Evolutionary conservation across 2,888 invertebrate genomes (phyloP), one percentile per base, ranked within the genome.

Genomic region (Griposia aprilina): DNA sequence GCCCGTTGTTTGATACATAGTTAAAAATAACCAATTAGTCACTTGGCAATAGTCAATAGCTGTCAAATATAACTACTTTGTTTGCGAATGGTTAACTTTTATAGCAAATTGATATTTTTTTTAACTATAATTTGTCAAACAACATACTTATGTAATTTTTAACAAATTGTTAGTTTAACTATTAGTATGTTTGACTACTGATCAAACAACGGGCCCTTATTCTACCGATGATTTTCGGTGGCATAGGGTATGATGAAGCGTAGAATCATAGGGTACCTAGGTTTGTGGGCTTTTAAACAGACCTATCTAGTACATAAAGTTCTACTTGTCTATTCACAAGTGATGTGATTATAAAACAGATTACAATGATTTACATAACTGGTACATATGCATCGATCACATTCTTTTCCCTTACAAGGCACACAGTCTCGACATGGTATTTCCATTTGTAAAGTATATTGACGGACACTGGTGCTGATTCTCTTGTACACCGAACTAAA

Each of bases 381-480:
- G 17, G 17, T 77, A 77, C 62, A 26, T 77, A 75, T 82, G 57
- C 59, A 86, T 78, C 55, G 72, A 76, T 72, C 52, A 83, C 70
- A 86, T 83, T 86, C 55, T 83, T 83, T 83, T 72, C 55, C 73
- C 78, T 52, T 83, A 70, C 23, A 77, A 45, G 83, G 78, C 57
- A 26, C 23, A 30, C 36, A 30, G 68, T 65, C 50, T 36, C 52
- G 57, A 71, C 86, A 13, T 67, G 30, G 45, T 62, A 36, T 60
- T 52, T 36, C 23, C 48, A 85, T 81, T 63, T 81, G 10, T 73
- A 48, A 80, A 72, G 23, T 26, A 50, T 71, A 30, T 66, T 66
- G 85, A 66, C 65, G 55, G 30, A 45, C 20, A 62, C 20, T 57
- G 41, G n/a, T n/a, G n/a, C n/a, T n/a, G n/a, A n/a, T n/a, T n/a